Evolutionary conservation across 1,140 invertebrate species (phyloP), one percentile per base, ranked within the genome.

Genomic region (Tetragnatha versicolor): DNA sequence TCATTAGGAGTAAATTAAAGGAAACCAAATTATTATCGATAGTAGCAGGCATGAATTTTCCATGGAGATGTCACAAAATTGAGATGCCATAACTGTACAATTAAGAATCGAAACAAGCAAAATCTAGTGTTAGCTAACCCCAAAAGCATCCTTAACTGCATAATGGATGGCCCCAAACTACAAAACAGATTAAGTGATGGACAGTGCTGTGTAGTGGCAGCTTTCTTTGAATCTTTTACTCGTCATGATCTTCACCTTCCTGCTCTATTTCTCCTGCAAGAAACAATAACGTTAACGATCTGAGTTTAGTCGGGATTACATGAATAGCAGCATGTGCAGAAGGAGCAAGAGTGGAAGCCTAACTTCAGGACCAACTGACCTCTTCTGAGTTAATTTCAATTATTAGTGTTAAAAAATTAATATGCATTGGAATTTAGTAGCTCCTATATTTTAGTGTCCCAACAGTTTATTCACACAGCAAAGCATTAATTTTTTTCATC

Each of bases 121-220:
- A n/a, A n/a, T n/a, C n/a, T n/a, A n/a, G n/a, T n/a, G n/a, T n/a
- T 12, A 45, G 42, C 42, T 68, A 27, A 66, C 45, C 45, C 42
- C 17, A 45, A 45, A 22, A 27, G 42, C 20, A 68, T 49, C 33
- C 65, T 68, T 49, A 68, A 68, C 17, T 47, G 45, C 47, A 70
- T 55, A 39, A n/a, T 31, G 72, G 49, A 37, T 77, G 73, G 60
- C 60, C 73, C 73, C 73, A 65, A 61, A 66, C 73, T 77, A 77
- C 61, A 66, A 77, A 63, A 69, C 66, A 69, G 33, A 51, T n/a
- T 60, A 65, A 39, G 31, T 45, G 42, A 77, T 65, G 60, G 58
- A 77, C 73, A 63, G 73, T 77, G 61, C 73, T 77, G 73, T 77
- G 73, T 77, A 49, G 73, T 66, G 73, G 61, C 73, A 77, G 61